A percentile compares a stretch with the other conserved stretches of the same genome.
Conservation (phyloP, 2,113 vertebrate genomes). For the Aix galericulata region DNA sequence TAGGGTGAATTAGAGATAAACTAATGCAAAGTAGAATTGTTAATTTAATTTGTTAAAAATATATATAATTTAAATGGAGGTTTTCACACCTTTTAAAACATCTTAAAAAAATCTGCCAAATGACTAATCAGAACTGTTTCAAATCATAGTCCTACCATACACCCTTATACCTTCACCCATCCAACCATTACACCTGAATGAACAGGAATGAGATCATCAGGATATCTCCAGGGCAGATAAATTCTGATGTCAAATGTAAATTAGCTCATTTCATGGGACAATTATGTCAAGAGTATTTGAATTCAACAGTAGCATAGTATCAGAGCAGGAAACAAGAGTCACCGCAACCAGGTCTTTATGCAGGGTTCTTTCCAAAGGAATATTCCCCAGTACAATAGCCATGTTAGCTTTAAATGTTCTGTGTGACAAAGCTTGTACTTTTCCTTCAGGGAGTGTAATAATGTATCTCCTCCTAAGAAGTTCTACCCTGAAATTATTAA, state of each 20-base stretch:
- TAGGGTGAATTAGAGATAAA: neutral
- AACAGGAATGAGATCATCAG: neutral
- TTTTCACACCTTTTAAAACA: neutral
- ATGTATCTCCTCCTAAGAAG: neutral
- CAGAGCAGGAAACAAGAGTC: neutral
- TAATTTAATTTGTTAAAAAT: neutral
- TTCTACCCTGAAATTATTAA: neutral
- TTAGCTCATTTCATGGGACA: neutral
- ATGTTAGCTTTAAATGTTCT: neutral
- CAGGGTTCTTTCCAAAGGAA: neutral
- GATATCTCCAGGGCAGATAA: neutral
- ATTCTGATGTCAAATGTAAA: neutral
- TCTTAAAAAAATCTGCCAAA: neutral
- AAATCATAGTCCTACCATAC: neutral
- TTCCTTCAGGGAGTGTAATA: neutral
- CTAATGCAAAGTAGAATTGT: neutral
- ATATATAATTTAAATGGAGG: neutral
- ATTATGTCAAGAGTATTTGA: neutral
- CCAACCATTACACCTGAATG: neutral
- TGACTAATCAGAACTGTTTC: neutral
- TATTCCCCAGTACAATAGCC: neutral
- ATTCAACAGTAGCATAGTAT: neutral
- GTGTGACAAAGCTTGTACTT: rapidly evolving
- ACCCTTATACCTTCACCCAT: neutral
- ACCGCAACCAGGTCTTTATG: neutral